Evolutionary conservation across 2,888 invertebrate genomes (phyloP).

Genomic region (Copidosoma aretas): DNA sequence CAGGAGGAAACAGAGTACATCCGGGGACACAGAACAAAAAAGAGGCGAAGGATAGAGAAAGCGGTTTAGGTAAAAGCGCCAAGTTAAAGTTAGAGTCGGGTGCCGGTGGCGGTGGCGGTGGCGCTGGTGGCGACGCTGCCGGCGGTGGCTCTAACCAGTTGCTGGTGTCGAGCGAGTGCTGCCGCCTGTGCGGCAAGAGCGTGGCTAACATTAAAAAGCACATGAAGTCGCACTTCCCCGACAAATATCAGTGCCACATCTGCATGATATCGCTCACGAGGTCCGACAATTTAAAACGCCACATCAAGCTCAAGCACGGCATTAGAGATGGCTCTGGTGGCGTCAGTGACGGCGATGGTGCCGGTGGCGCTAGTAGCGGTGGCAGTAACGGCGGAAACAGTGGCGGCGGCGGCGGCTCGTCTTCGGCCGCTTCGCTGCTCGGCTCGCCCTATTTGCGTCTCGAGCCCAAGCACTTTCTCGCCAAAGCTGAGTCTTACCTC

Average conservation of each 20-base stretch:
- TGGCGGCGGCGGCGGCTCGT: neutral
- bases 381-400: neutral
- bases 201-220: slow-evolving; percentile 63
- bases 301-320: slow-evolving; percentile 64
- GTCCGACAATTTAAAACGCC: slow-evolving; percentile 65
- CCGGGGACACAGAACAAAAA: slow-evolving; percentile 34
- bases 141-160: neutral
- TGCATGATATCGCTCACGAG: slow-evolving; percentile 64
- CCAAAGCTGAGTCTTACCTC: slow-evolving; percentile 57
- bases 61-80: slow-evolving; percentile 55
- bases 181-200: slow-evolving; percentile 62
- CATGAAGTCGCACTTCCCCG: slow-evolving; percentile 62
- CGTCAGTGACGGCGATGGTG: neutral
- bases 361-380: neutral
- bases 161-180: slow-evolving; percentile 52
- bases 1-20: slow-evolving; percentile 57
- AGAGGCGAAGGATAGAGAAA: slow-evolving; percentile 50
- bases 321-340: slow-evolving; percentile 44
- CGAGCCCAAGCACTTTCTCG: slow-evolving; percentile 49
- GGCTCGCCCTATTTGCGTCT: slow-evolving; percentile 35
- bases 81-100: slow-evolving; percentile 56
- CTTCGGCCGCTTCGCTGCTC: slow-evolving; percentile 28
- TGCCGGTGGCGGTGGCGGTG: slow-evolving; percentile 18
- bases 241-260: slow-evolving; percentile 63
- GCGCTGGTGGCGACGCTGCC: slow-evolving; percentile 14